Conservation (phyloP, 2,888 invertebrate genomes). For the Clistopyga incitator region DNA sequence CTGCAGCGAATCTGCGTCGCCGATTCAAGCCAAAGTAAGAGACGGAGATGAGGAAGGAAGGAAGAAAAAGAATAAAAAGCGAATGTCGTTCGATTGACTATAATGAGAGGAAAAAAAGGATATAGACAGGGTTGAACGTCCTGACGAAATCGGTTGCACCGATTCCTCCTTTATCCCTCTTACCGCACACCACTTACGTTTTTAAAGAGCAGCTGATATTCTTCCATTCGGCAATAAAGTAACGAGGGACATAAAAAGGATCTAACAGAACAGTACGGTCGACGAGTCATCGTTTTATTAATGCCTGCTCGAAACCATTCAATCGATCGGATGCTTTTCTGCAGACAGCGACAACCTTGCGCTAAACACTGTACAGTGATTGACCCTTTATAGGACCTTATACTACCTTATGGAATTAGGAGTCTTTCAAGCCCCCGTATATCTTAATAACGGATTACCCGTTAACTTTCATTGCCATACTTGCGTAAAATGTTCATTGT, state of each 20-base stretch:
- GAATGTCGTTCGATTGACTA: constrained; percentile 40
- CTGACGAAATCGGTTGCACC: constrained; percentile 40
- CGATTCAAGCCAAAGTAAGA: constrained; percentile 10
- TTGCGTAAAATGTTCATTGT: too few relatives aligned
- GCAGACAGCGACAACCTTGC: neutral
- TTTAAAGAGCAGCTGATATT: constrained; percentile 32
- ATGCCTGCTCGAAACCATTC: constrained; percentile 1
- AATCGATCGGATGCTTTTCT: neutral
- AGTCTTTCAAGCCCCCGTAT: neutral
- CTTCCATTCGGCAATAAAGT: constrained; percentile 35
- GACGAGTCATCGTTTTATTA: constrained; percentile 28
- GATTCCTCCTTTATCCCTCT: neutral
- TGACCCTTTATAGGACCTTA: neutral
- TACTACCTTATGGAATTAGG: neutral
- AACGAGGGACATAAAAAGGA: constrained; percentile 21
- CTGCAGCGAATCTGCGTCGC: constrained; percentile 34
- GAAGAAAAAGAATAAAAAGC: constrained; percentile 27
- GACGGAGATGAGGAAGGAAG: constrained; percentile 23
- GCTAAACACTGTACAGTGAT: neutral
- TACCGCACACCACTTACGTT: neutral
- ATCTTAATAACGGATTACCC: neutral
- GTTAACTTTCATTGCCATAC: too few relatives aligned
- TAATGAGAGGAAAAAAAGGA: constrained; percentile 43
- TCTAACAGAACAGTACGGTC: constrained; percentile 1
- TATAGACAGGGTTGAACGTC: constrained; percentile 39